These are phyloP conservation scores for Callosobruchus maculatus DNA, from an alignment of 2,888 invertebrate genomes.

Conservation along the genomic window DNA sequence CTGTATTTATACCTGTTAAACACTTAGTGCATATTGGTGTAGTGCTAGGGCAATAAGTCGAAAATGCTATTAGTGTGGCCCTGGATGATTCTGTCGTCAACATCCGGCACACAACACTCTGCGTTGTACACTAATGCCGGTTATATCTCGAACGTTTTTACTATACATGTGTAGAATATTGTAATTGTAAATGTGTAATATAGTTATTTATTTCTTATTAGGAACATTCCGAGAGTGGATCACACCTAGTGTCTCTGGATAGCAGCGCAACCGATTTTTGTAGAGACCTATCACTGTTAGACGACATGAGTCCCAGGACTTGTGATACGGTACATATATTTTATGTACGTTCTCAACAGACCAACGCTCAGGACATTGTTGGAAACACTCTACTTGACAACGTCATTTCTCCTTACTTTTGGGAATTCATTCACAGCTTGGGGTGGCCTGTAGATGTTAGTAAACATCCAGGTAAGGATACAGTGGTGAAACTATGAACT, in stretches of 20 bases:
- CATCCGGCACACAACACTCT: too few relatives aligned
- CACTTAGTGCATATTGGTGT: too few relatives aligned
- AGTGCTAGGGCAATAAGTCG: too few relatives aligned
- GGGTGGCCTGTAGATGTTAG: conserved; percentile 86
- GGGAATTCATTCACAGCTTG: conserved; percentile 64
- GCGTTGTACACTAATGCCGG: too few relatives aligned
- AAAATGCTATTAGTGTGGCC: too few relatives aligned
- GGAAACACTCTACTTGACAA: conserved; percentile 60
- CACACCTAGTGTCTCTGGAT: conserved; percentile 70
- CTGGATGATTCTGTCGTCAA: too few relatives aligned
- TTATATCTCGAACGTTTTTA: too few relatives aligned
- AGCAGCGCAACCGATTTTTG: conserved; percentile 68
- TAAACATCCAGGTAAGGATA: conserved; percentile 71
- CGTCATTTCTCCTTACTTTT: conserved; percentile 53
- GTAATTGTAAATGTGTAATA: too few relatives aligned
- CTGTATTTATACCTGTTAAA: too few relatives aligned
- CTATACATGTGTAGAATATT: too few relatives aligned
- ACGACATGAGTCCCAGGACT: conserved; percentile 81
- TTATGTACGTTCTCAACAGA: conserved; percentile 87
- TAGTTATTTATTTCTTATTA: conserved; percentile 11
- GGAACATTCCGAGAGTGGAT: conserved; percentile 36
- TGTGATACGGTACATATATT: conserved; percentile 92
- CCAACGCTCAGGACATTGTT: conserved; percentile 73
- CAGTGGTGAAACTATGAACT: too few relatives aligned
- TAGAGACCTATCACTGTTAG: conserved; percentile 75